phyloP scores from a whole-genome alignment of 2,888 invertebrate genomes.

The Volucella zonaria region DNA sequence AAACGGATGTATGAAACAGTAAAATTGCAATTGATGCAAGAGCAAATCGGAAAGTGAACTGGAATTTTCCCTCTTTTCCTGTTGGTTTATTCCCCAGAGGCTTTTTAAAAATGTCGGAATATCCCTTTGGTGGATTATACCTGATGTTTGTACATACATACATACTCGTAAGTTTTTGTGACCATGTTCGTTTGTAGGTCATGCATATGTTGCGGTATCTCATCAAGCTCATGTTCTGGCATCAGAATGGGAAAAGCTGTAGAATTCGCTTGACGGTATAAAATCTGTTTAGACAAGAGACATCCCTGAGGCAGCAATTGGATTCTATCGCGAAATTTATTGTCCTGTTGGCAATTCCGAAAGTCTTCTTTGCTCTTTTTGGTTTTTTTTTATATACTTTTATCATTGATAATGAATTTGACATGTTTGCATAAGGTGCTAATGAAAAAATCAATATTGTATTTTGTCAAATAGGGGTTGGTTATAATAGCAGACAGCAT shows the following conservation, averaged over 20 bases:
- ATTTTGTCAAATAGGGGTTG: slow-evolving; percentile 15
- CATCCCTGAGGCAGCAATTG: neutral
- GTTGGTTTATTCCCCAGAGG: slow-evolving; percentile 33
- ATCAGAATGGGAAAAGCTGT: slow-evolving; percentile 20
- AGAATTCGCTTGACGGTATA: slow-evolving; percentile 31
- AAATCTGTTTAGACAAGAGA: slow-evolving; percentile 31
- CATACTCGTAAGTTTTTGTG: neutral
- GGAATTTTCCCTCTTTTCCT: slow-evolving; percentile 39
- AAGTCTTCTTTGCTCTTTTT: neutral
- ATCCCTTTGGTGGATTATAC: slow-evolving; percentile 10
- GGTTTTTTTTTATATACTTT: neutral
- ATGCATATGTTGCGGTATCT: slow-evolving; percentile 45
- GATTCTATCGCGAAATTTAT: slow-evolving; percentile 5
- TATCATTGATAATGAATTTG: slow-evolving; percentile 64
- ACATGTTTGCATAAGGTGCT: slow-evolving; percentile 37
- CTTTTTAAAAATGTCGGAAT: slow-evolving; percentile 13
- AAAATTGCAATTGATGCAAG: slow-evolving; percentile 48
- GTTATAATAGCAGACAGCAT: slow-evolving; percentile 36
- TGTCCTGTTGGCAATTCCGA: slow-evolving; percentile 43
- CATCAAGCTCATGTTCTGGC: slow-evolving; percentile 33
- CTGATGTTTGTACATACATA: slow-evolving; percentile 10
- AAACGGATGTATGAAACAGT: slow-evolving; percentile 28
- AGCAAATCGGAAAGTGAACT: slow-evolving; percentile 52
- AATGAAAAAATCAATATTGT: slow-evolving; percentile 59
- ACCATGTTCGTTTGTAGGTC: slow-evolving; percentile 24